A percentile compares a stretch with the other conserved stretches of the same genome.
Conservation (phyloP, 1,140 invertebrate genomes). For the Zaprionus ghesquierei region DNA sequence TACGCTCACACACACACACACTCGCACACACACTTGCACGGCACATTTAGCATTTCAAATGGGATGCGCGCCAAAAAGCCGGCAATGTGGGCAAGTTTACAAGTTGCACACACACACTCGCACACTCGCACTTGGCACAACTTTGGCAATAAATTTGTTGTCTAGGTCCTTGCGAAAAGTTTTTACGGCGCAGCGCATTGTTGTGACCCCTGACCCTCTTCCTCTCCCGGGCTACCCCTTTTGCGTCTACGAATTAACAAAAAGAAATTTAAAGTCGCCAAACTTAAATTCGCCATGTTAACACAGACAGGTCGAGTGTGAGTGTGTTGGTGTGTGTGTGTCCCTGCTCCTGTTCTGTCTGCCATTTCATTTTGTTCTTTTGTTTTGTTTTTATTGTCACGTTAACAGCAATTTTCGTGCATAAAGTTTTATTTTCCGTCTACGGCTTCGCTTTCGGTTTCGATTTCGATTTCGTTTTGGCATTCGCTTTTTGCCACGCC, state of each 20-base stretch:
- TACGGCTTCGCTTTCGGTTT: slow-evolving; percentile 41
- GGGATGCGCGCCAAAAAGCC: slow-evolving; percentile 12
- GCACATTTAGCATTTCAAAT: slow-evolving; percentile 69
- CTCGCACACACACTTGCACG: neutral
- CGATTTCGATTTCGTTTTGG: slow-evolving; percentile 43
- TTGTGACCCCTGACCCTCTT: slow-evolving; percentile 5
- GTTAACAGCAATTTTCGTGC: slow-evolving; percentile 75
- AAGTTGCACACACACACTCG: slow-evolving; percentile 31
- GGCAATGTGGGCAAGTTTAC: slow-evolving; percentile 50
- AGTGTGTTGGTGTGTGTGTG: neutral
- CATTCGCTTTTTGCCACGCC: slow-evolving; percentile 40
- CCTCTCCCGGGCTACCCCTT: neutral
- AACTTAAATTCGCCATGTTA: slow-evolving; percentile 60
- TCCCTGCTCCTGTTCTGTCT: slow-evolving; percentile 10
- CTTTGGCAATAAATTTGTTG: slow-evolving; percentile 74
- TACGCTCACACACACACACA: neutral
- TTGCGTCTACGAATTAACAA: slow-evolving; percentile 57
- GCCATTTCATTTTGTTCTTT: slow-evolving; percentile 54
- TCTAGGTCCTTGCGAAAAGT: slow-evolving; percentile 50
- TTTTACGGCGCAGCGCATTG: slow-evolving; percentile 43
- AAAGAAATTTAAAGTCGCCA: slow-evolving; percentile 69
- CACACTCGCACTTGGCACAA: slow-evolving; percentile 36
- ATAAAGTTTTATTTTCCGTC: slow-evolving; percentile 66
- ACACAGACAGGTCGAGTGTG: neutral
- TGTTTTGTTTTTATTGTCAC: slow-evolving; percentile 69